phyloP scores from a whole-genome alignment of 2,888 invertebrate species.

The Minunthozetes semirufus region DNA sequence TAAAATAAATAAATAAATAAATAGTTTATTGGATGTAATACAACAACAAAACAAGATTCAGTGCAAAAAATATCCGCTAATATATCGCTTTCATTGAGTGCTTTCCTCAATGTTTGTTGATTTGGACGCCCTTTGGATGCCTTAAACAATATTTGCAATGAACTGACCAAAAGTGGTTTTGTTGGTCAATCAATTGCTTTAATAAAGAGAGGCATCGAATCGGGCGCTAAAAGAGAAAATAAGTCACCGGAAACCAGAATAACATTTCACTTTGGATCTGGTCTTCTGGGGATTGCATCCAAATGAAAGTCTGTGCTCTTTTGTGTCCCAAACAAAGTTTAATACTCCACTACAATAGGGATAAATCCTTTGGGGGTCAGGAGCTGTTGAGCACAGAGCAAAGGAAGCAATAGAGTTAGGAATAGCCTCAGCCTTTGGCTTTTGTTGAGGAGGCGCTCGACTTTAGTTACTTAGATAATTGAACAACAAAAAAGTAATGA shows the following conservation, averaged over 20 bases:
- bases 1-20: background rate
- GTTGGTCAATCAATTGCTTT: conserved; percentile 19
- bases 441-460: background rate
- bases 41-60: background rate
- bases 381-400: background rate
- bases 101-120: background rate
- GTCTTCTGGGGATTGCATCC: conserved; percentile 11
- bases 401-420: background rate
- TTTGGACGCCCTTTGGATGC: background rate
- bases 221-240: conserved; percentile 22
- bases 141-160: background rate
- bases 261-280: background rate
- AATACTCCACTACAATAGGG: background rate
- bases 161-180: conserved; percentile 27
- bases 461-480: conserved; percentile 29
- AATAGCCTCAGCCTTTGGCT: background rate
- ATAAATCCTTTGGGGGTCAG: conserved; percentile 24
- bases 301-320: conserved; percentile 14
- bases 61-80: background rate
- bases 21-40: background rate
- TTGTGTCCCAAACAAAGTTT: conserved; percentile 26
- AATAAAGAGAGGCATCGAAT: conserved; percentile 27
- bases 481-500: conserved; percentile 23
- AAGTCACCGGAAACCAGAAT: conserved; percentile 29
- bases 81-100: conserved; percentile 7